Conservation (phyloP, 2,113 vertebrate genomes). For the Oxyruncus cristatus region DNA sequence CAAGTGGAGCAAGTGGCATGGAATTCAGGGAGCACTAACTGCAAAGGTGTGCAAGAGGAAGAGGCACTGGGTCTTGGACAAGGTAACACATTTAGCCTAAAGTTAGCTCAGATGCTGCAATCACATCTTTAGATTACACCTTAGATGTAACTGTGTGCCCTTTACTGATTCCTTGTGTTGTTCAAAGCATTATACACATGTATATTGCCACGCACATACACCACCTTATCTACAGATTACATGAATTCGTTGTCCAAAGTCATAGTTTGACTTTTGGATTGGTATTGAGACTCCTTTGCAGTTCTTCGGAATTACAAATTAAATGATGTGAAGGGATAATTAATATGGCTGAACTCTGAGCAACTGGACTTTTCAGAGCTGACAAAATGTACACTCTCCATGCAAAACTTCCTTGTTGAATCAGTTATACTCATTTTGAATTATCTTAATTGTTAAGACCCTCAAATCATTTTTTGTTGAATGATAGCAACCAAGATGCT, state of each 20-base stretch:
- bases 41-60: not conserved
- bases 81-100: not conserved
- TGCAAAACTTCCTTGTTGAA: not conserved
- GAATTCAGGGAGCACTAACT: not conserved
- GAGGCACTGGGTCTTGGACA: not conserved
- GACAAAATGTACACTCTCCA: not conserved
- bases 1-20: accelerated
- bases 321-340: not conserved
- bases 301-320: not conserved
- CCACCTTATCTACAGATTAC: not conserved
- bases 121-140: not conserved
- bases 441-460: not conserved
- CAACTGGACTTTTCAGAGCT: not conserved
- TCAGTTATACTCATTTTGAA: not conserved
- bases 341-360: not conserved
- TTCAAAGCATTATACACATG: not conserved
- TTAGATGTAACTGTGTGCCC: not conserved
- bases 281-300: not conserved
- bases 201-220: not conserved
- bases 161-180: not conserved
- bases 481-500: not conserved
- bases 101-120: not conserved
- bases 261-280: not conserved
- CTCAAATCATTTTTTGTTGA: not conserved
- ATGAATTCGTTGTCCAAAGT: not conserved